A percentile compares a stretch with the other conserved stretches of the same genome.
Conservation (phyloP, 2,888 invertebrate species). For the Meteorus colon region DNA sequence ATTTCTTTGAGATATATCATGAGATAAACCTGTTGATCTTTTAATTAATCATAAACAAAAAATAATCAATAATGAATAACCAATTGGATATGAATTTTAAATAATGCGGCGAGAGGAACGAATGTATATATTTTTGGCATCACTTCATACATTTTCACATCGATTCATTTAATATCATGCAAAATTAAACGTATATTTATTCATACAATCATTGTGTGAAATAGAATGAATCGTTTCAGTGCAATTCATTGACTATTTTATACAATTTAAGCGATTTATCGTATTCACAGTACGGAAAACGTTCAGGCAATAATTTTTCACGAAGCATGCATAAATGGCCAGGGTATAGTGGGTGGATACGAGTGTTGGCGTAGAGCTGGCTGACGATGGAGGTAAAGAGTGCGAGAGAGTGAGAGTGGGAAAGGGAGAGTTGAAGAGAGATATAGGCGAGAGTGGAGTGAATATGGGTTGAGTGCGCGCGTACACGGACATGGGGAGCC, state of each 20-base stretch:
- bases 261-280: conserved; percentile 39
- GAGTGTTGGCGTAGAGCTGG: background rate
- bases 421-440: conserved; percentile 1
- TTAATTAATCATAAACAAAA: background rate
- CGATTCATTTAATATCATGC: too few species aligned
- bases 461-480: conserved; percentile 22
- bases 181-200: conserved; percentile 1
- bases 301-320: conserved; percentile 36
- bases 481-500: conserved; percentile 28
- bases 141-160: too few species aligned
- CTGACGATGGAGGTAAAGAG: background rate
- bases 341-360: conserved; percentile 8
- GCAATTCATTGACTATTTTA: conserved; percentile 41
- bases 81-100: background rate
- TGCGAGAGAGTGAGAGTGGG: background rate
- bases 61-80: conserved; percentile 17
- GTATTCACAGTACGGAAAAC: conserved; percentile 37
- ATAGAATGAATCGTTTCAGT: conserved; percentile 23
- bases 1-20: conserved; percentile 15
- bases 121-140: too few species aligned
- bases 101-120: too few species aligned
- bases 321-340: conserved; percentile 36
- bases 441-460: background rate
- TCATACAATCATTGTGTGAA: conserved; percentile 26
- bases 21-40: conserved; percentile 13